Base-by-base conservation (phyloP, 2,113 vertebrate genomes). In the Aptenodytes patagonicus region DNA sequence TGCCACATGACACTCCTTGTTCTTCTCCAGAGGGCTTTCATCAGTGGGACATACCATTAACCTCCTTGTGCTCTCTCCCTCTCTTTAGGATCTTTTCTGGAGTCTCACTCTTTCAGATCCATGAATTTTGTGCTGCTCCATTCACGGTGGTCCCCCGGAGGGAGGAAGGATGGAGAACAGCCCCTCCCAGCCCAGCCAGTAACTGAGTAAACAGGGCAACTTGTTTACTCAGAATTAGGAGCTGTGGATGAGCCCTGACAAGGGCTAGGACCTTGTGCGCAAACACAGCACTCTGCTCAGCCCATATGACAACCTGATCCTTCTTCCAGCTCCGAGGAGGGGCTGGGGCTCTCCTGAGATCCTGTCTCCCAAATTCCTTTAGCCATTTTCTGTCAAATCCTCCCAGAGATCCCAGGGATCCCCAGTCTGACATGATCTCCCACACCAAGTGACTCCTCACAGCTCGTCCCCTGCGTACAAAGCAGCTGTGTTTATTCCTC, bases 231-330 rank as follows among this genome's bases (percentile, higher is more conserved):
- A 47, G 38, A 58, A 31, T 19, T 13, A 17, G 22, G 22, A 36
- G 29, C 44, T 83, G 29, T 25, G 60, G 36, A 32, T 52, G 21
- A 83, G 21, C 18, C 28, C 47, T 61, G 34, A 28, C 29, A 61
- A 58, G 49, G 34, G 14, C 36, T 28, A 7, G 31, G 34, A 57
- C 29, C 8, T 31, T 16, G 11, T 28, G 40, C 25, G 14, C 44
- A 65, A 38, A 70, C 28, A n/a, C 24, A 60, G 19, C 9, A 20
- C 7, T 82, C 42, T 17, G 26, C 22, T 76, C 18, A 42, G 61
- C 24, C 47, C 5, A 0, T 34, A 65, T 0, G 1, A 54, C 26
- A 72, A 7, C n/a, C 19, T 22, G 52, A 25, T n/a, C 46, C 57
- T 76, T 65, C 13, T 46, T 57, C 22, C 58, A 76, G 17, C 55